Base-by-base conservation (phyloP, 2,888 invertebrate species). In the Microctonus hyperodae region DNA sequence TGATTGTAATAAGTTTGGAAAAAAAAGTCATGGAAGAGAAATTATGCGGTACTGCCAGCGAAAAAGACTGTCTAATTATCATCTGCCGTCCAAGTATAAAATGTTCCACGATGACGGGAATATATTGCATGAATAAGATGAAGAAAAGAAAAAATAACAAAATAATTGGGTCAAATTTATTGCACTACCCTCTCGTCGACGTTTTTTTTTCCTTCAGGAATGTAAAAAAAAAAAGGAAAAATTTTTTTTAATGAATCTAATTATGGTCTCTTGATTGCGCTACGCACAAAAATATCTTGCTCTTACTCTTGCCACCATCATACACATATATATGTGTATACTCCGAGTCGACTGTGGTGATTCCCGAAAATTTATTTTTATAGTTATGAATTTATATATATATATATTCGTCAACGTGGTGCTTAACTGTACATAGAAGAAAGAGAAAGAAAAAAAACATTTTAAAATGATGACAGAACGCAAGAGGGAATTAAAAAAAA, bases 351-450 rank as follows among this genome's bases (percentile, higher is more conserved):
- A 16, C 44, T 44, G 20, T 44, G 3, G 5, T 20, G 16, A 44
- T 44, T 7, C 9, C 16, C 0, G 4, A 16, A n/a, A 44, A 51
- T 51, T n/a, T 51, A 3, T 2, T 51, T 25, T 13, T 51, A 3
- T 23, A 11, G 13, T 51, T 51, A 25, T n/a, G 11, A 2, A 23
- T 22, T 13, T 51, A 23, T 11, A 23, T 10, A 50, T 6, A 28
- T 33, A 33, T 55, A 37, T 51, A 11, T 51, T 44, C 23, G 23
- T 40, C 35, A 40, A 58, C 25, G 59, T 53, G 62, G 62, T 62
- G 62, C 62, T 62, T 53, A 33, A 62, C 37, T 62, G 62, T 62
- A 62, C 22, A 62, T 62, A 62, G 25, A 51, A 33, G 20, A 60
- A 60, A 62, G 53, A 62, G 25, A 51, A 33, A 22, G 50, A 60